These are phyloP conservation scores for Trematomus loennbergii DNA, from an alignment of 2,113 vertebrate genomes.

Conservation along the genomic window DNA sequence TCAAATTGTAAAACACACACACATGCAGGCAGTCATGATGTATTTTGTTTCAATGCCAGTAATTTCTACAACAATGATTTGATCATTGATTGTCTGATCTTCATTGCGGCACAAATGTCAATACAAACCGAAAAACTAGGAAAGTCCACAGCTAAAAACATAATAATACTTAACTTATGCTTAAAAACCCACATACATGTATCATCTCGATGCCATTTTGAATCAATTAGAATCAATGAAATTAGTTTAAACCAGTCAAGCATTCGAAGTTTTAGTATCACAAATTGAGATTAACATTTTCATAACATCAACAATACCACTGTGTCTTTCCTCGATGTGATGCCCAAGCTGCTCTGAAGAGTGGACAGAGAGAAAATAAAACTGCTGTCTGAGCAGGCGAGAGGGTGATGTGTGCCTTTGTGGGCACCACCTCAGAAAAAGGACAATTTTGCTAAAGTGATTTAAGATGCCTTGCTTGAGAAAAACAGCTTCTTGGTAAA, in stretches of 20 bases:
- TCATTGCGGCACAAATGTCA: not conserved
- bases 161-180: too few species aligned
- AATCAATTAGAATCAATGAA: too few species aligned
- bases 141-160: too few species aligned
- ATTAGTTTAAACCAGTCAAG: not conserved
- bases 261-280: not conserved
- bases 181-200: not conserved
- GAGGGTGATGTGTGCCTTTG: not conserved
- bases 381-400: not conserved
- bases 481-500: not conserved
- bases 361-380: not conserved
- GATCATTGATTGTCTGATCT: not conserved
- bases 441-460: not conserved
- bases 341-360: not conserved
- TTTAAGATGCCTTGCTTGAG: not conserved
- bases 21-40: not conserved
- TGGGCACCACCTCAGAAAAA: not conserved
- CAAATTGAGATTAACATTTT: not conserved
- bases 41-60: not conserved
- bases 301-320: not conserved
- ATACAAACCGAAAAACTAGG: not conserved
- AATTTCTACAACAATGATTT: not conserved
- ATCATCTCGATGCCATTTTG: not conserved
- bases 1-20: conserved; percentile 22
- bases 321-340: not conserved